Percentiles rank a stretch among this genome's conserved stretches.
phyloP scores from a whole-genome alignment of 2,797 vertebrate species.

The Megalops cyprinoides region DNA sequence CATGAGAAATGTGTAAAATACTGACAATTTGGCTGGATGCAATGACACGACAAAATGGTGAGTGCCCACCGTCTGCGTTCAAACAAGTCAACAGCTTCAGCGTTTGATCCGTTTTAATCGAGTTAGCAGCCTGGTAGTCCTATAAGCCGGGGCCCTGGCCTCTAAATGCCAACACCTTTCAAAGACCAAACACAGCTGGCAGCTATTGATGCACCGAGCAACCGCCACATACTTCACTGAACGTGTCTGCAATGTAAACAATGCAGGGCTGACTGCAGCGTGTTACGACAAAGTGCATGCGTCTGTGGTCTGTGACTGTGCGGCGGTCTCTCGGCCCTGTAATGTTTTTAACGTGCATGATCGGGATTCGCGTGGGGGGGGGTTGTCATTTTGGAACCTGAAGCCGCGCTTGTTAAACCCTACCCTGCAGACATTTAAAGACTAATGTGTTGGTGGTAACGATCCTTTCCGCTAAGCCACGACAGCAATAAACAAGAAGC shows the following conservation, averaged over 20 bases:
- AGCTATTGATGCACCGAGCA: constrained; percentile 59
- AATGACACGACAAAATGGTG: neutral
- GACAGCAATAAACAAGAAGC: too few species aligned
- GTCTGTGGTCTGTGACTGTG: constrained; percentile 35
- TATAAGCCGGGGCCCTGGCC: constrained; percentile 53
- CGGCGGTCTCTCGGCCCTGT: too few species aligned
- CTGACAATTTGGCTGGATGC: neutral
- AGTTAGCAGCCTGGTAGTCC: constrained; percentile 46
- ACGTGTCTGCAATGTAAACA: constrained; percentile 66
- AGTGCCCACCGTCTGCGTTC: constrained; percentile 27
- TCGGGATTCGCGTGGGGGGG: too few species aligned
- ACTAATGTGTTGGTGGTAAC: too few species aligned
- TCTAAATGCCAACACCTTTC: constrained; percentile 51
- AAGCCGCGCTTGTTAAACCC: too few species aligned
- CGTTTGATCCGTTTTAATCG: constrained; percentile 48
- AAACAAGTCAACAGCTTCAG: constrained; percentile 43
- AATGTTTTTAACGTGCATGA: too few species aligned
- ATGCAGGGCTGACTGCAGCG: constrained; percentile 55
- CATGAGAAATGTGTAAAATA: neutral
- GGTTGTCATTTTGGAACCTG: too few species aligned
- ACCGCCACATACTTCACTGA: constrained; percentile 42
- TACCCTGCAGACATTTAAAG: too few species aligned
- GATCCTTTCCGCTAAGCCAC: too few species aligned
- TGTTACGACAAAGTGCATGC: constrained; percentile 32
- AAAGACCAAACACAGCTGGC: constrained; percentile 60